Evolutionary conservation across 37 sponge, comb jelly and placozoan genomes (phyloP).

Genomic region (Lycopodina hypogea): DNA sequence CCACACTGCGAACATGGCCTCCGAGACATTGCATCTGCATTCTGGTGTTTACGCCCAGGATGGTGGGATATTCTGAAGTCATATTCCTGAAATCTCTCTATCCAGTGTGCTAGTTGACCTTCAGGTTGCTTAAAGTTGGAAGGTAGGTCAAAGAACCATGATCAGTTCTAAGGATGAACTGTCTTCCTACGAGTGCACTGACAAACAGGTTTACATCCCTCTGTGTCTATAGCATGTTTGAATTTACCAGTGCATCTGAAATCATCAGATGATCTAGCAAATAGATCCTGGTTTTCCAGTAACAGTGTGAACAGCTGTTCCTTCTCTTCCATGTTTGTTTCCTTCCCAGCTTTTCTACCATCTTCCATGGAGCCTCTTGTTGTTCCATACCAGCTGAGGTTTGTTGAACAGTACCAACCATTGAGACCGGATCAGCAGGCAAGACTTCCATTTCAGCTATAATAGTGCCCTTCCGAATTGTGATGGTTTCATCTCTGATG

Average conservation of each 20-base stretch:
- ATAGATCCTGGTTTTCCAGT: neutral
- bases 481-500: no score
- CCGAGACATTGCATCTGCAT: no score
- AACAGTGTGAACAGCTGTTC: neutral
- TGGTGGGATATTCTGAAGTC: no score
- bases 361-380: neutral
- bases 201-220: conserved; percentile 28
- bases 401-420: neutral
- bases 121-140: conserved; percentile 40
- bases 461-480: conserved; percentile 6
- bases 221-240: conserved; percentile 7
- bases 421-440: no score
- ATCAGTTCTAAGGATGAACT: no score
- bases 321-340: neutral
- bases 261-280: no score
- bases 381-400: neutral
- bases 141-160: no score
- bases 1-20: no score
- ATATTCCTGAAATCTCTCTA: conserved; percentile 27
- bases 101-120: conserved; percentile 38
- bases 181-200: conserved; percentile 9
- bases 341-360: conserved; percentile 1
- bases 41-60: no score
- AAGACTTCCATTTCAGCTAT: conserved; percentile 9
- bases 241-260: conserved; percentile 4